Base-by-base conservation (phyloP, 2,797 vertebrate genomes). In the Potorous gilbertii region DNA sequence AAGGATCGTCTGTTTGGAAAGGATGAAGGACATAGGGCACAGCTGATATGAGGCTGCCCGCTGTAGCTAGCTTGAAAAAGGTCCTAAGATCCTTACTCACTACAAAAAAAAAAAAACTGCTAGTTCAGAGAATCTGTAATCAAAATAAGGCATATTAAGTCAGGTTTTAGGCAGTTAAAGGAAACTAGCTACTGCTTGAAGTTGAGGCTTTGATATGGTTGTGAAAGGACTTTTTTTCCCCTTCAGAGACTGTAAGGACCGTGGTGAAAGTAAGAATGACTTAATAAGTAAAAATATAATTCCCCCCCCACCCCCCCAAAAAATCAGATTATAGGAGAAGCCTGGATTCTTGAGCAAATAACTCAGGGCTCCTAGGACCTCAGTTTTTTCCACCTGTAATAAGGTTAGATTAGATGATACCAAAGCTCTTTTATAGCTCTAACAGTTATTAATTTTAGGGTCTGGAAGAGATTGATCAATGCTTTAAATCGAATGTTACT, bases 101-200 rank as follows among this genome's bases (percentile, higher is more conserved):
- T 92, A 90, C 56, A 89, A 94, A 95, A 92, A 52, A 52, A 87
- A 52, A 52, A 87, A 87, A 11, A 2, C 21, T 50, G 24, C 27
- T 92, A 4, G 56, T 28, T 94, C 16, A 56, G 81, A 34, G 46
- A 90, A 91, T 90, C 40, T 90, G 46, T 92, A 96, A 95, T 94
- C 89, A 31, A 90, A 95, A 87, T 11, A 46, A 87, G 29, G 29
- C 24, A 87, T 40, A 27, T 50, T 87, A 81, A 81, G 5, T 50
- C 21, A 87, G n/a, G 34, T 66, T 81, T 81, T n/a, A 46, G n/a
- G 28, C 18, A 27, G 21, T n/a, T 87, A 87, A 87, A 87, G 21
- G 40, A 46, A 40, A 81, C 18, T 46, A 81, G 62, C 21, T 74
- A 81, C 74, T 87, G 46, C 40, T 87, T 50, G 40, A 87, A 87